A percentile compares a stretch with the other conserved stretches of the same genome.
Evolutionary conservation across 53 echinoderm and acorn worm species (phyloP).

Genomic region (Zoroaster sp.): DNA sequence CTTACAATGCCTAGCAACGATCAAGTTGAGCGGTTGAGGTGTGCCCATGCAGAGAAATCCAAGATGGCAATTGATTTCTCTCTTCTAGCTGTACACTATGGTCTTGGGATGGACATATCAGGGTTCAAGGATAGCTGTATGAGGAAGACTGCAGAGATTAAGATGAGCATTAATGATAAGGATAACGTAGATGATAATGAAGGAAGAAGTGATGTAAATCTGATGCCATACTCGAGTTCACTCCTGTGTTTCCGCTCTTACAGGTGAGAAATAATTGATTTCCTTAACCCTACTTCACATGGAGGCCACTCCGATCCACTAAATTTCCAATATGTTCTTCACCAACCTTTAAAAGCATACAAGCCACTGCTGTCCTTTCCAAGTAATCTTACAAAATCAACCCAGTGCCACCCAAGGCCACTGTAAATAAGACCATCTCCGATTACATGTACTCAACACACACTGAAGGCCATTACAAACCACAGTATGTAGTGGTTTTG

Average conservation of each 20-base stretch:
- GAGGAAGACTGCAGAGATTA: conserved; percentile 7
- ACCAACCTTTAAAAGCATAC: too few relatives aligned
- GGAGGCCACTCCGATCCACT: too few relatives aligned
- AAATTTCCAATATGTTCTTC: too few relatives aligned
- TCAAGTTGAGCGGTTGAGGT: conserved; percentile 33
- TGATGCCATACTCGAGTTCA: conserved; percentile 71
- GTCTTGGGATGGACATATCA: background rate
- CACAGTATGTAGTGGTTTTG: too few relatives aligned
- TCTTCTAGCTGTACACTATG: conserved; percentile 4
- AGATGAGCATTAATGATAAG: background rate
- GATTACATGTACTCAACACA: too few relatives aligned
- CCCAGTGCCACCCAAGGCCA: too few relatives aligned
- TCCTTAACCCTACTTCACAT: too few relatives aligned
- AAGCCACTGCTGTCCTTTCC: too few relatives aligned
- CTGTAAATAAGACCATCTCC: too few relatives aligned
- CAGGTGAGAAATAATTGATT: conserved; percentile 70
- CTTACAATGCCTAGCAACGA: conserved; percentile 33
- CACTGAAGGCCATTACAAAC: too few relatives aligned
- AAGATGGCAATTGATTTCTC: conserved; percentile 3
- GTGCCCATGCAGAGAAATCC: conserved; percentile 53
- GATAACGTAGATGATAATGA: conserved; percentile 24
- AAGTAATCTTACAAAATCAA: too few relatives aligned
- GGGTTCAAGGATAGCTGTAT: background rate
- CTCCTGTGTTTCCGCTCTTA: conserved; percentile 80
- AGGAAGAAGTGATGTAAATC: background rate